phyloP scores from a whole-genome alignment of 2,888 invertebrate genomes.

The Teleiodes luculella region DNA sequence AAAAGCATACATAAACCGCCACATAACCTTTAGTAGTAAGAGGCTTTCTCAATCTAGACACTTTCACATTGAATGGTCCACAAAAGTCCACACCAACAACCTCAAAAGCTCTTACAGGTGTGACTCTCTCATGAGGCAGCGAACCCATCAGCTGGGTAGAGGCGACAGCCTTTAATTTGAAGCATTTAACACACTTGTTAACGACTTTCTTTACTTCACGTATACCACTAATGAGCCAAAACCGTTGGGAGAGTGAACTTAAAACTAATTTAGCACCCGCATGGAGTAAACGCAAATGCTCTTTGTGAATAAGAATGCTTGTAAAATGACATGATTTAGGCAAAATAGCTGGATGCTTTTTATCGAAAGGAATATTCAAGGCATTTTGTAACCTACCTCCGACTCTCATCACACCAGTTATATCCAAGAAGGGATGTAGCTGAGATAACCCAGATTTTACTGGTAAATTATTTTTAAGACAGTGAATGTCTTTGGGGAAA shows the following conservation, averaged over 20 bases:
- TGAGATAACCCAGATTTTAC: background rate
- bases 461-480: background rate
- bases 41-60: background rate
- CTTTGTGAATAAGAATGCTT: background rate
- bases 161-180: constrained; percentile 13
- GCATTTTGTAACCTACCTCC: constrained; percentile 10
- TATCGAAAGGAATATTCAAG: constrained; percentile 8
- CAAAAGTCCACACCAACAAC: constrained; percentile 15
- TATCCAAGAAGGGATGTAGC: constrained; percentile 8
- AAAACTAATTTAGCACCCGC: background rate
- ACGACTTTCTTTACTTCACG: constrained; percentile 14
- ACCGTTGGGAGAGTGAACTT: background rate
- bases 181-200: constrained; percentile 14
- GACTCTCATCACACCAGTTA: background rate
- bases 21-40: constrained; percentile 11
- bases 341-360: constrained; percentile 14
- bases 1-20: constrained; percentile 14
- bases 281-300: background rate
- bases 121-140: constrained; percentile 13
- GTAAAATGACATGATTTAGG: background rate
- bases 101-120: constrained; percentile 12
- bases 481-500: constrained; percentile 8
- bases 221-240: background rate
- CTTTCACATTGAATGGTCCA: constrained; percentile 10
- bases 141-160: constrained; percentile 18